phyloP scores from a whole-genome alignment of 2,797 vertebrate genomes.

The Poeciliopsis gracilis region DNA sequence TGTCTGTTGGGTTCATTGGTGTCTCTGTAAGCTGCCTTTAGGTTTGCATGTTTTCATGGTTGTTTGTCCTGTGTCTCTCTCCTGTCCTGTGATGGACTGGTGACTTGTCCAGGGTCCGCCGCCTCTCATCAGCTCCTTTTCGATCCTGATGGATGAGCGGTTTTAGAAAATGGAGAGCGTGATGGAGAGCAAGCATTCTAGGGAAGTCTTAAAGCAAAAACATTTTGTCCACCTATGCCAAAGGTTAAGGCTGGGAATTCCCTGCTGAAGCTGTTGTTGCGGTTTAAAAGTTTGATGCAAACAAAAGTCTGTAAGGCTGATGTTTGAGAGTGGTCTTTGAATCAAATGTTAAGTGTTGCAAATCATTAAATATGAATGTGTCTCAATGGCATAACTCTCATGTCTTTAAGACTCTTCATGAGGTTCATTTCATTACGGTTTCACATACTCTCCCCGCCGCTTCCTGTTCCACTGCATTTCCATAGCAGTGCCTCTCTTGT shows the following conservation, averaged over 20 bases:
- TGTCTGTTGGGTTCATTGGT: not conserved
- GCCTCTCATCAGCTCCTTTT: not conserved
- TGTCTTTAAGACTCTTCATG: conserved; percentile 55
- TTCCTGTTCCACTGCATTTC: not conserved
- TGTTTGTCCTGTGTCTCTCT: not conserved
- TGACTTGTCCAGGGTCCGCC: not conserved
- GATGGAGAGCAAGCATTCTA: not conserved
- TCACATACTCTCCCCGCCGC: conserved; percentile 3
- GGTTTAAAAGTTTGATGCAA: not conserved
- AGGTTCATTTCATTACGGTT: conserved; percentile 36
- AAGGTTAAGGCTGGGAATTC: too few species aligned
- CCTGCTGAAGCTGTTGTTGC: not conserved
- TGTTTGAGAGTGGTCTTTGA: conserved; percentile 31
- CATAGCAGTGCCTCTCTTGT: not conserved
- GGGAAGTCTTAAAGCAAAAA: conserved; percentile 10
- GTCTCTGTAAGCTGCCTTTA: not conserved
- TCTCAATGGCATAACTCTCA: conserved; percentile 46
- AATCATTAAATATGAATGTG: conserved; percentile 50
- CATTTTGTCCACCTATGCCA: conserved; percentile 6
- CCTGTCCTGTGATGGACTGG: not conserved
- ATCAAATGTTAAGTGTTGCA: conserved; percentile 27
- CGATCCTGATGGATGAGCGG: not conserved
- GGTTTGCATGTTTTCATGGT: not conserved
- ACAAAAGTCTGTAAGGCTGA: not conserved
- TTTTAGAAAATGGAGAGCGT: not conserved